These are phyloP conservation scores for Tanypteryx hageni DNA, from an alignment of 2,888 invertebrate genomes.

Conservation along the genomic window DNA sequence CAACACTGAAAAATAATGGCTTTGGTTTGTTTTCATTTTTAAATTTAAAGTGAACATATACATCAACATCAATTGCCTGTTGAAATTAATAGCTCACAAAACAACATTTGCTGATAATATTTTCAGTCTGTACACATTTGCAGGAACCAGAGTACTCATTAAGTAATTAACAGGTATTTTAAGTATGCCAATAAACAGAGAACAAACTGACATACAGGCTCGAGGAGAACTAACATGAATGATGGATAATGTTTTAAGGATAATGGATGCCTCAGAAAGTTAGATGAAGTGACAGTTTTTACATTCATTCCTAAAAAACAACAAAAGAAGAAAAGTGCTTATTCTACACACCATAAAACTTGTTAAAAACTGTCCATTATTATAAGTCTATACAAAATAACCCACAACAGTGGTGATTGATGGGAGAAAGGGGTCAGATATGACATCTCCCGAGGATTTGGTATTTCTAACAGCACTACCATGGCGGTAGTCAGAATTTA, in stretches of 20 bases:
- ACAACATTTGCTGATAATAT: constrained; percentile 45
- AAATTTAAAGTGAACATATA: constrained; percentile 34
- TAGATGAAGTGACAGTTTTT: constrained; percentile 39
- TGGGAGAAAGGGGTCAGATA: constrained; percentile 18
- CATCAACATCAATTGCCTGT: constrained; percentile 17
- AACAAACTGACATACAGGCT: constrained; percentile 58
- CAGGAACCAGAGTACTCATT: constrained; percentile 59
- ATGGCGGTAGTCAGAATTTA: constrained; percentile 17
- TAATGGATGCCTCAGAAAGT: constrained; percentile 11
- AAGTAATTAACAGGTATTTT: constrained; percentile 53
- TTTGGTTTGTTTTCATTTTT: constrained; percentile 12
- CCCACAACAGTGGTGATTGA: constrained; percentile 41
- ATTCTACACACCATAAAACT: constrained; percentile 37
- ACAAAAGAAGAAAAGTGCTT: constrained; percentile 2
- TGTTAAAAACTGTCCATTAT: constrained; percentile 37
- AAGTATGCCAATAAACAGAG: constrained; percentile 61
- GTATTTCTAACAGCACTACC: constrained; percentile 11
- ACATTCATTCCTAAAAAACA: constrained; percentile 23
- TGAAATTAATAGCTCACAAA: constrained; percentile 50
- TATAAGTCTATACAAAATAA: constrained; percentile 49
- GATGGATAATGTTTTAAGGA: not conserved
- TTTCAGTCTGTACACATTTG: constrained; percentile 49
- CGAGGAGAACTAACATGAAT: constrained; percentile 43
- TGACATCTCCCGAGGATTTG: constrained; percentile 16
- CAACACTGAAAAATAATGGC: constrained; percentile 17